Conservation (phyloP, 2,888 invertebrate genomes). For the Cetonia aurata region DNA sequence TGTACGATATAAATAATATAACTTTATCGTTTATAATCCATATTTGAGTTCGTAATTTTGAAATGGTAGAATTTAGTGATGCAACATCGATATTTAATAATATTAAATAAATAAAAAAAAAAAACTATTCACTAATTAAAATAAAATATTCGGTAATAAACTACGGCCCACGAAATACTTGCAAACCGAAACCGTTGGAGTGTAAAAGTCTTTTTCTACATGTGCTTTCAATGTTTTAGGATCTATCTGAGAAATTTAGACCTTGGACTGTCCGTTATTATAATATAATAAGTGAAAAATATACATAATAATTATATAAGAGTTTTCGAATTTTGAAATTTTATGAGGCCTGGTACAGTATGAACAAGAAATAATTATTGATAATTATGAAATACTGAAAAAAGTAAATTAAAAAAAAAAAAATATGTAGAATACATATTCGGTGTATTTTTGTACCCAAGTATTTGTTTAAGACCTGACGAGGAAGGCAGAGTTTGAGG, state of each 20-base stretch:
- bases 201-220: conserved; percentile 55
- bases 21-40: conserved; percentile 32
- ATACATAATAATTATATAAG: conserved; percentile 58
- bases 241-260: conserved; percentile 64
- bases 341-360: conserved; percentile 68
- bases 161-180: conserved; percentile 31
- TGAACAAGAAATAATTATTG: conserved; percentile 56
- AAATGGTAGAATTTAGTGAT: conserved; percentile 58
- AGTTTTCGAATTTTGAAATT: conserved; percentile 68
- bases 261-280: conserved; percentile 66
- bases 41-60: conserved; percentile 29
- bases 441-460: conserved; percentile 67
- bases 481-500: conserved; percentile 57
- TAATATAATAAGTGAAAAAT: conserved; percentile 45
- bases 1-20: conserved; percentile 28
- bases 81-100: conserved; percentile 66
- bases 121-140: background rate
- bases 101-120: conserved; percentile 45
- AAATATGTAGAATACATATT: conserved; percentile 59
- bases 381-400: conserved; percentile 42
- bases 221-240: conserved; percentile 68
- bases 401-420: conserved; percentile 7
- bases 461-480: conserved; percentile 62
- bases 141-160: conserved; percentile 34
- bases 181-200: conserved; percentile 37